Evolutionary conservation across 2,888 invertebrate species (phyloP), one percentile per base, ranked within the genome.

Genomic region (Rhagophthalmus giganteus): DNA sequence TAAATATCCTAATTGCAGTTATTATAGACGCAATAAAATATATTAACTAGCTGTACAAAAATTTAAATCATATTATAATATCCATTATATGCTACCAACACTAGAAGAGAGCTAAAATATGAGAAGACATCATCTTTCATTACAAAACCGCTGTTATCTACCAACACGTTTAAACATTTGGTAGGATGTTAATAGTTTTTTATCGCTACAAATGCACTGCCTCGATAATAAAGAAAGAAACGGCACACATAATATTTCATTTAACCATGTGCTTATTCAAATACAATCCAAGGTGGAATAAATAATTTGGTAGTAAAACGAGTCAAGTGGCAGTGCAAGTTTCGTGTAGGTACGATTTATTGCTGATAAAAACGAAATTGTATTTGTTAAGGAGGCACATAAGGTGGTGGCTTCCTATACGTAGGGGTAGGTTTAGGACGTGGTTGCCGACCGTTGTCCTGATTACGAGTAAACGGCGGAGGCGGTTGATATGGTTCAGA

Each of bases 381-480:
- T 54, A 54, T 49, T 40, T 54, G 73, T 94, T 95, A 96, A 77
- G 96, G 96, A 64, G 96, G 95, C 67, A 96, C 95, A 76, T 97
- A 96, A 26, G 96, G 96, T 54, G 96, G 95, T 38, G 96, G 96
- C 77, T 94, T 92, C 70, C 94, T 86, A 81, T 94, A 94, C 64
- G 92, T 90, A 55, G 94, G 92, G 35, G 90, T 90, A 52, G 90
- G 86, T 68, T 88, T 91, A 42, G 90, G 91, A 61, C 87, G 81
- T 65, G 85, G 86, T 49, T 86, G 84, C 62, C 86, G 80, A 60
- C 82, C 82, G 53, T 81, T 85, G 53, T 90, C 89, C 62, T 89
- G 85, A 52, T 81, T 79, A 47, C 86, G 80, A 26, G 88, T 84
- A 73, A 87, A 90, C 59, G 93, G 92, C 3, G 92, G 91, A 13